Evolutionary conservation across 2,888 invertebrate genomes (phyloP).

Genomic region (Lumbricus terrestris): DNA sequence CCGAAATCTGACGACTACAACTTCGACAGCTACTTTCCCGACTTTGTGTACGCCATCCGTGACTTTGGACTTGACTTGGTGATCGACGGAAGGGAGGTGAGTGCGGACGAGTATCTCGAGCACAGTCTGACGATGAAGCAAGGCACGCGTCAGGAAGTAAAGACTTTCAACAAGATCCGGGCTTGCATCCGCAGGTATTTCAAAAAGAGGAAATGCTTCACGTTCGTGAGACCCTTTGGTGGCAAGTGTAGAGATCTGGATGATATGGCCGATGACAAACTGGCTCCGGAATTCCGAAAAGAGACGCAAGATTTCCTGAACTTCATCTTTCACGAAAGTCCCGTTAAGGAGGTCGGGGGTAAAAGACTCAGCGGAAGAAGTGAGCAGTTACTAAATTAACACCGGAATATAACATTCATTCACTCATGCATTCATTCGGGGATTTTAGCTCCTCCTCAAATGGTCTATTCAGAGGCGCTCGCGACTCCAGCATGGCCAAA

Average conservation of each 20-base stretch:
- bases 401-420: background rate
- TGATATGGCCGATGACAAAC: background rate
- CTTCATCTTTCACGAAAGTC: background rate
- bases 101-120: constrained; percentile 4
- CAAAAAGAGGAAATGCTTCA: background rate
- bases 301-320: background rate
- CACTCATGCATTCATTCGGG: no score
- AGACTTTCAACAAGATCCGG: constrained; percentile 11
- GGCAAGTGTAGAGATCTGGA: background rate
- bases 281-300: background rate
- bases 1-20: background rate
- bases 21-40: constrained; percentile 17
- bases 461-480: no score
- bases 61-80: constrained; percentile 18
- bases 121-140: constrained; percentile 8
- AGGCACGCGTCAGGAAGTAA: background rate
- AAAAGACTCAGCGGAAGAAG: constrained; percentile 6
- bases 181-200: constrained; percentile 5
- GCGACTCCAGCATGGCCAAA: no score
- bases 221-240: background rate
- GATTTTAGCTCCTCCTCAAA: no score
- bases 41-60: constrained; percentile 13
- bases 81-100: background rate
- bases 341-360: background rate
- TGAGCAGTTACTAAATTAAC: background rate